Conservation (phyloP, 2,113 vertebrate genomes). For the Chaetodon auriga region DNA sequence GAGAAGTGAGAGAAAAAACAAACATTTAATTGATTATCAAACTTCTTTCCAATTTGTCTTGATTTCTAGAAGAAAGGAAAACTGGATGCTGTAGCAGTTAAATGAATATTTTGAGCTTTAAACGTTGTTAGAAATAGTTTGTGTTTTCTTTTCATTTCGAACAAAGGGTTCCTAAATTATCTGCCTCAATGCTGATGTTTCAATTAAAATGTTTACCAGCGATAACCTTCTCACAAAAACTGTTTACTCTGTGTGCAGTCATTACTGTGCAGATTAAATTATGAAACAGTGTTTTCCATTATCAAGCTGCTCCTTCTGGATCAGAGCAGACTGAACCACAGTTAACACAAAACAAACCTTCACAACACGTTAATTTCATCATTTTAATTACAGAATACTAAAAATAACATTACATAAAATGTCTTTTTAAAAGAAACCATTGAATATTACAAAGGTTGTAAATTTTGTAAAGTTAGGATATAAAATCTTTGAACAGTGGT, state of each 20-base stretch:
- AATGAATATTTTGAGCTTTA: not conserved
- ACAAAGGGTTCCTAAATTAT: no score
- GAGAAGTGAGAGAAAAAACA: no score
- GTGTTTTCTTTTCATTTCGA: no score
- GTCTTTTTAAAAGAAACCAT: conserved; percentile 86
- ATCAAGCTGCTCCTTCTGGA: not conserved
- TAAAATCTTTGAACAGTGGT: conserved; percentile 87
- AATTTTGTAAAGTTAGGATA: conserved; percentile 87
- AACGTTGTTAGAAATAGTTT: not conserved
- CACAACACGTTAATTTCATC: conserved; percentile 67
- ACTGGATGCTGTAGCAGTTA: not conserved
- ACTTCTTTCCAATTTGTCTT: no score
- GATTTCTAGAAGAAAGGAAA: not conserved
- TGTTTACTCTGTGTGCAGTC: not conserved
- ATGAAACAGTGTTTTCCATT: not conserved
- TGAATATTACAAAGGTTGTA: conserved; percentile 87
- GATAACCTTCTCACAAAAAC: not conserved
- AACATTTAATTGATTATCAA: not conserved
- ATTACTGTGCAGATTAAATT: not conserved
- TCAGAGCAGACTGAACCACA: not conserved
- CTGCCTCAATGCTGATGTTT: not conserved
- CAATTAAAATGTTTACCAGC: not conserved
- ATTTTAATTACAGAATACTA: conserved; percentile 88
- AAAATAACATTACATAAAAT: conserved; percentile 88
- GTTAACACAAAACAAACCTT: not conserved